Evolutionary conservation across 23 tunicate species (phyloP), one percentile per base, ranked within the genome.

Genomic region (Botrylloides violaceus): DNA sequence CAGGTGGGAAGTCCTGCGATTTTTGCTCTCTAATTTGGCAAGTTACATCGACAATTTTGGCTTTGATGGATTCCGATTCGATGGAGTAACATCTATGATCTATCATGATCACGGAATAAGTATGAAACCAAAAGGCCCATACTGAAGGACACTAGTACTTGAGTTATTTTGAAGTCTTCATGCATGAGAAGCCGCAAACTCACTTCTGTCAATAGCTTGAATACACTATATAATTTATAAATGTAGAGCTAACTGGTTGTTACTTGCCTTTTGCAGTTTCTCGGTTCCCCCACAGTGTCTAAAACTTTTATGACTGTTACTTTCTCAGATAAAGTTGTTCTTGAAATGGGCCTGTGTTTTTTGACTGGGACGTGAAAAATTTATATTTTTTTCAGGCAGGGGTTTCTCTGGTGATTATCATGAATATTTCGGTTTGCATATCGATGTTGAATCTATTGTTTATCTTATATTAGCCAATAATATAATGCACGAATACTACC

Each of bases 91-190:
- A 3, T 85, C 94, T 3, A 93, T 93, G 98, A 71, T 93, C 4
- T 93, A 93, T 33, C 98, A 93, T 68, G 94, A 93, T 66, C 98
- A 93, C 65, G 98, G 87, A 39, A 93, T 93, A 57, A 66, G 90
- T 79, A 59, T 36, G 73, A 3, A 9, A 15, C 15, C 53, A 15
- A 43, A 43, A n/a, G n/a, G n/a, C n/a, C n/a, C n/a, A n/a, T n/a
- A n/a, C n/a, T n/a, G n/a, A n/a, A n/a, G n/a, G n/a, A n/a, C n/a
- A n/a, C n/a, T n/a, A n/a, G n/a, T n/a, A n/a, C n/a, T n/a, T n/a
- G n/a, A n/a, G n/a, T n/a, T n/a, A n/a, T n/a, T n/a, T n/a, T n/a
- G n/a, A n/a, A n/a, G n/a, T n/a, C n/a, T n/a, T n/a, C n/a, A n/a
- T n/a, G n/a, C n/a, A n/a, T n/a, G n/a, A n/a, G n/a, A n/a, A n/a